Conservation (phyloP, 2,888 invertebrate genomes). For the Spicauda simplicius region DNA sequence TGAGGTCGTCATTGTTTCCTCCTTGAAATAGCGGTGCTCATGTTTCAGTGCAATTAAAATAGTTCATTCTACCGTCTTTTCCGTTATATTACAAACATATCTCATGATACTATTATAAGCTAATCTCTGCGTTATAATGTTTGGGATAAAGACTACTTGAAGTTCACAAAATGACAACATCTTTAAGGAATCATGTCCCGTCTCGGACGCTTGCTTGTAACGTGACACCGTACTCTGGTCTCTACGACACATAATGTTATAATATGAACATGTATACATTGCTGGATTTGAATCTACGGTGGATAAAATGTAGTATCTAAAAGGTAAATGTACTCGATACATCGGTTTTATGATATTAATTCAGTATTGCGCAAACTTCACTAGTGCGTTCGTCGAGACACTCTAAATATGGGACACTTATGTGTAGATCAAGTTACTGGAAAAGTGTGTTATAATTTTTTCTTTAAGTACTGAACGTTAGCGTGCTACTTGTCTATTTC, state of each 20-base stretch:
- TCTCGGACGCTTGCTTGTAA: conserved; percentile 34
- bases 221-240: conserved; percentile 17
- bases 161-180: conserved; percentile 10
- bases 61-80: conserved; percentile 29
- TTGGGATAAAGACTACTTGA: conserved; percentile 4
- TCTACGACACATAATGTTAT: conserved; percentile 4
- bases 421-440: conserved; percentile 35
- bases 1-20: conserved; percentile 34
- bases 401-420: conserved; percentile 41
- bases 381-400: conserved; percentile 14
- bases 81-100: conserved; percentile 26
- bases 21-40: conserved; percentile 28
- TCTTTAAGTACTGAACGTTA: background rate
- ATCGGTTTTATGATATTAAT: background rate
- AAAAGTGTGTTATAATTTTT: background rate
- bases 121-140: background rate
- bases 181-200: conserved; percentile 35
- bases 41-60: conserved; percentile 37
- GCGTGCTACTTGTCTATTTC: too few species aligned
- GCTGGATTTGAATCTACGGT: background rate
- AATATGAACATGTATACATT: conserved; percentile 4
- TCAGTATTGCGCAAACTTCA: background rate
- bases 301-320: background rate
- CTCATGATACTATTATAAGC: background rate
- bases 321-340: conserved; percentile 15